Evolutionary conservation across 2,797 vertebrate species (phyloP).

Genomic region (Lepilemur septentrionalis): DNA sequence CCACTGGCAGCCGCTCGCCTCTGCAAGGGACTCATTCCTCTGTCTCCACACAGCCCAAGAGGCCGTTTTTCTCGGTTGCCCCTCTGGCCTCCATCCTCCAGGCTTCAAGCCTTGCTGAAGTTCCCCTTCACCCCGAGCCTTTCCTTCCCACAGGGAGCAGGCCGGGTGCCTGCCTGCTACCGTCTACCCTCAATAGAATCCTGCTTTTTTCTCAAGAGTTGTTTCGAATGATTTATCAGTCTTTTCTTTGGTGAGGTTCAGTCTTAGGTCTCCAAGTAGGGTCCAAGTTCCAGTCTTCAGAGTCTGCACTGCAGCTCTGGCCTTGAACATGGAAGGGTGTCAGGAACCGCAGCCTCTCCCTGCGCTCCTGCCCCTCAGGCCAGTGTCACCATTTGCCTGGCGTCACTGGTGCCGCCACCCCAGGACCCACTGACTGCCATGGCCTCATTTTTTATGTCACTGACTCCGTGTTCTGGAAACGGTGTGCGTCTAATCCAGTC

Average conservation of each 20-base stretch:
- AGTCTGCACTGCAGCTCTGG: not conserved
- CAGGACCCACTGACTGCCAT: not conserved
- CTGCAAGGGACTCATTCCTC: accelerated
- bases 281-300: not conserved
- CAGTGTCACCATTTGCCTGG: not conserved
- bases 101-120: not conserved
- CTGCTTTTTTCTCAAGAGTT: not conserved
- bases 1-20: not conserved
- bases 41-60: accelerated
- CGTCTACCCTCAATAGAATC: not conserved
- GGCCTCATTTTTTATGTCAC: accelerated
- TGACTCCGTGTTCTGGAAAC: not conserved
- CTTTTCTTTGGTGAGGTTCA: not conserved
- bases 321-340: accelerated
- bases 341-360: not conserved
- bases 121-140: not conserved
- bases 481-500: too few relatives aligned
- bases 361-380: accelerated
- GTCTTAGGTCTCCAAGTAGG: not conserved
- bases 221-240: not conserved
- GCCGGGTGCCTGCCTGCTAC: not conserved
- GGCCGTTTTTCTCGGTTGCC: not conserved
- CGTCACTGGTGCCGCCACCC: not conserved
- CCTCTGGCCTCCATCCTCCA: not conserved
- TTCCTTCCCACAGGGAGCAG: not conserved